phyloP scores from a whole-genome alignment of 2,113 vertebrate genomes.

The Prionailurus viverrinus region DNA sequence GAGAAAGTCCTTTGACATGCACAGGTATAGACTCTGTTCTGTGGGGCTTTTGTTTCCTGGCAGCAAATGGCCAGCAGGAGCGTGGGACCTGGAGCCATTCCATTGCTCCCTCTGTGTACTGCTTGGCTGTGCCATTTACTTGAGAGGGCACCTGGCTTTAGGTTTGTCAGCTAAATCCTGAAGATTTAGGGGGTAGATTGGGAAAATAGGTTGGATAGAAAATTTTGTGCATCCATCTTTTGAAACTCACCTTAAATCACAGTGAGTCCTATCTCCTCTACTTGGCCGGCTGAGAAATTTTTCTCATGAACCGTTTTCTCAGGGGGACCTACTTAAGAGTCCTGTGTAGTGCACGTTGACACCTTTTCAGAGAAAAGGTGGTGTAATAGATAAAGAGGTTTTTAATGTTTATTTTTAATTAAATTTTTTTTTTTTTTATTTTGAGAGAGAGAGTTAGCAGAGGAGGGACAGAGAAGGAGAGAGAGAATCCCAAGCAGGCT shows the following conservation, averaged over 20 bases:
- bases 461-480: too few relatives aligned
- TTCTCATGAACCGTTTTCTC: conserved; percentile 51
- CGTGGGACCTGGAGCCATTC: fast-evolving
- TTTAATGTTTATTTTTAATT: background rate
- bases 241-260: conserved; percentile 21
- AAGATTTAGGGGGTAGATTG: conserved; percentile 6
- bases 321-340: background rate
- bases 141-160: background rate
- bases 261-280: background rate
- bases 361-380: conserved; percentile 41
- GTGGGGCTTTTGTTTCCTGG: background rate
- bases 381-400: background rate
- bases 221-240: background rate
- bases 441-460: too few relatives aligned
- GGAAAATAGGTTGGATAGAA: conserved; percentile 1
- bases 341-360: background rate
- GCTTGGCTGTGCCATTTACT: background rate
- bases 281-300: conserved; percentile 20
- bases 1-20: conserved; percentile 82
- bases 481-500: too few relatives aligned
- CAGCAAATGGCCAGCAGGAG: background rate
- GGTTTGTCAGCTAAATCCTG: conserved; percentile 28
- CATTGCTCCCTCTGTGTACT: background rate
- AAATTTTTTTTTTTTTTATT: too few relatives aligned
- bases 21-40: conserved; percentile 84